Percentiles rank a stretch among this genome's conserved stretches.
phyloP scores from a whole-genome alignment of 2,113 vertebrate species.

The Pao palembangensis region DNA sequence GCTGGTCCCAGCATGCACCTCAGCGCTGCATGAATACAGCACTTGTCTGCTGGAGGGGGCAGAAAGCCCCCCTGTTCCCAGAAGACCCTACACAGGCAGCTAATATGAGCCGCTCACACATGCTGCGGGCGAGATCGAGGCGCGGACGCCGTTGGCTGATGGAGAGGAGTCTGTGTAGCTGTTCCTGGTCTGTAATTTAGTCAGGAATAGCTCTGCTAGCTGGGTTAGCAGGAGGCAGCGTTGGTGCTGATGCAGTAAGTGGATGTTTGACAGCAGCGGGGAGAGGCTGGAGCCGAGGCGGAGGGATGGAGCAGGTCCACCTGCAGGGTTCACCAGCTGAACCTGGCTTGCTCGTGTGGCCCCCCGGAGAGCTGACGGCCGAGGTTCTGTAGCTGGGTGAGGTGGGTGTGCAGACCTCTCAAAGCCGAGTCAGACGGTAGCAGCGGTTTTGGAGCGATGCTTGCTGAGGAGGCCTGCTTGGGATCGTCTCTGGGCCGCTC shows the following conservation, averaged over 20 bases:
- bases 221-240: constrained; percentile 44
- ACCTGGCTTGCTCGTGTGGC: constrained; percentile 15
- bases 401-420: constrained; percentile 54
- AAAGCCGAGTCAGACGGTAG: constrained; percentile 18
- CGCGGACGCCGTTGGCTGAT: constrained; percentile 12
- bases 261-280: constrained; percentile 19
- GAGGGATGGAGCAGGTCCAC: constrained; percentile 5
- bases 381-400: constrained; percentile 44
- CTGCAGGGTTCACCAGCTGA: constrained; percentile 4
- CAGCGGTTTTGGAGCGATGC: constrained; percentile 33
- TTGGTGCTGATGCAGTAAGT: constrained; percentile 41
- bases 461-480: neutral
- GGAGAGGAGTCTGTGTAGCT: constrained; percentile 27
- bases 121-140: constrained; percentile 31
- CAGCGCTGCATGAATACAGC: constrained; percentile 75
- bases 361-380: constrained; percentile 18
- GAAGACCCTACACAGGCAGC: constrained; percentile 62
- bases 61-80: constrained; percentile 51
- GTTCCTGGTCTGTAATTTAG: constrained; percentile 31
- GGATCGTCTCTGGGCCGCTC: neutral
- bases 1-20: constrained; percentile 76
- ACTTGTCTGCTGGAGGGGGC: constrained; percentile 76
- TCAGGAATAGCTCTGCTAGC: constrained; percentile 31
- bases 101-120: constrained; percentile 56
- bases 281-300: neutral